Evolutionary conservation across 1,140 invertebrate species (phyloP).

Genomic region (Cydia strobilella): DNA sequence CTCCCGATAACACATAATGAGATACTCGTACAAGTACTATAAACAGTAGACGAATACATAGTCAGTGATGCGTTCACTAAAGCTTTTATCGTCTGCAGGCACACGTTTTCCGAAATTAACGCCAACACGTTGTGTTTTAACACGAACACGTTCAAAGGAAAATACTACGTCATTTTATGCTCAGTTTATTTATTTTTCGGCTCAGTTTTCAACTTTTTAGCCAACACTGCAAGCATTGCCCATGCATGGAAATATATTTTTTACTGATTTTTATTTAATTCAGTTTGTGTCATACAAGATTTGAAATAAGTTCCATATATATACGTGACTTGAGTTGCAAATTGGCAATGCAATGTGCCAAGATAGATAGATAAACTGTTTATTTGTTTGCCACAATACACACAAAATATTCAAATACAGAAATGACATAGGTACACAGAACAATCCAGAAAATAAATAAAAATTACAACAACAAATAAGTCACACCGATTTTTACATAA

Average conservation of each 20-base stretch:
- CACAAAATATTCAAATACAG: too few relatives aligned
- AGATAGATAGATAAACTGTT: too few relatives aligned
- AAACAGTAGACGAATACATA: not conserved
- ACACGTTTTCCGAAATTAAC: not conserved
- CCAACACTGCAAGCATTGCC: not conserved
- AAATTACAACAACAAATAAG: too few relatives aligned
- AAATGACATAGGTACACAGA: too few relatives aligned
- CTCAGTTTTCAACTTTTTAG: not conserved
- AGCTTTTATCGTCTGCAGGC: slow-evolving; percentile 1
- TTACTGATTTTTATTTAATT: not conserved
- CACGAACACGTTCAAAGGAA: not conserved
- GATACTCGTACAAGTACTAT: slow-evolving; percentile 2
- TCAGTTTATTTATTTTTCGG: not conserved
- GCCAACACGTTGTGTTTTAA: not conserved
- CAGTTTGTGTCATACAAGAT: not conserved
- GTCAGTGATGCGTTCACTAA: not conserved
- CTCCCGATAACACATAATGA: not conserved
- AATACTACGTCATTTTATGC: not conserved
- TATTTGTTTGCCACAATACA: too few relatives aligned
- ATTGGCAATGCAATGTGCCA: not conserved
- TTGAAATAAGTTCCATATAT: not conserved
- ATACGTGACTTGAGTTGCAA: not conserved
- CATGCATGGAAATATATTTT: not conserved
- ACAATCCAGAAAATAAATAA: too few relatives aligned
- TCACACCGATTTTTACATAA: too few relatives aligned